Evolutionary conservation across 2,797 vertebrate species (phyloP), one percentile per base, ranked within the genome.

Genomic region (Carcharodon carcharias): DNA sequence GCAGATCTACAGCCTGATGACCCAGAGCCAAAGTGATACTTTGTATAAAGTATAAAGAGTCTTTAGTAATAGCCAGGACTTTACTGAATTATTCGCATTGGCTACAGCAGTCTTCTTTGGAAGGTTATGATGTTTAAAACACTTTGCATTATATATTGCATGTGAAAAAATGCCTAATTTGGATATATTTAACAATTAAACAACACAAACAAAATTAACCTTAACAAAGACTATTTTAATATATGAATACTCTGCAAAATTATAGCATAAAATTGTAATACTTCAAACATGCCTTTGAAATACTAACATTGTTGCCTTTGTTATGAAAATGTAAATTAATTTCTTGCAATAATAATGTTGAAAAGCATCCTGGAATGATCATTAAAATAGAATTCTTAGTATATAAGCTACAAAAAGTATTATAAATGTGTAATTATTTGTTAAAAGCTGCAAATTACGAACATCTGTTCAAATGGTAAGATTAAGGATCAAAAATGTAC

Each of bases 271-370:
- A 40, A 18, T 63, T 31, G 4, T 28, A 93, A 93, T 26, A 40
- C n/a, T 45, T 26, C 18, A 67, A 65, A 93, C 1, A 93, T 67
- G 6, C 61, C 89, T 93, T 67, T 93, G 91, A 67, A 65, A 67
- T 93, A 67, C n/a, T 93, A 61, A 65, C 40, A 67, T 26, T 21
- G 26, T 93, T 93, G 61, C 35, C 8, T 92, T 63, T 63, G 28
- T 35, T 92, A n/a, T 63, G 89, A 88, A 88, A 92, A 31, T 92
- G 14, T n/a, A 16, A 63, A 92, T 92, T 92, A 92, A 92, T 92
- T 92, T 63, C 23, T 9, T 26, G 61, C 18, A 45, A 40, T 93
- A 93, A 45, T 65, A 93, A 67, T 93, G 91, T 45, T 93, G 58
- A 93, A 93, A 93, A 45, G 21, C 54, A 63, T n/a, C 18, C 18